Percentiles rank a stretch among this genome's conserved stretches.
phyloP scores from a whole-genome alignment of 2,888 invertebrate genomes.

The Lasioglossum lativentre region DNA sequence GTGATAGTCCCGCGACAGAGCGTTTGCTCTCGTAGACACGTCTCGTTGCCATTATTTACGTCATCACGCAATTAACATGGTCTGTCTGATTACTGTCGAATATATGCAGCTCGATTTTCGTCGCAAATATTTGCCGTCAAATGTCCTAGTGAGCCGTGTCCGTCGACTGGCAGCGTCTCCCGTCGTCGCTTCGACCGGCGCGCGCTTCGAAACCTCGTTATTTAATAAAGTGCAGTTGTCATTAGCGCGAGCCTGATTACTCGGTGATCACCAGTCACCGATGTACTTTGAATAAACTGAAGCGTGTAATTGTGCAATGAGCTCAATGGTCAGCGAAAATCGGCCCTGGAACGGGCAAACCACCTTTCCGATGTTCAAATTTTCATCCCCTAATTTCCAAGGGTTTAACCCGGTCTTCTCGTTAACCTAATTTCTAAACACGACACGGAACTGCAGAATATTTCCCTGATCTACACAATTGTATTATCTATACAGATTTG shows the following conservation, averaged over 20 bases:
- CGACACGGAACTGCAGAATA: neutral
- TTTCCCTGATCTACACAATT: neutral
- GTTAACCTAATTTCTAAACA: neutral
- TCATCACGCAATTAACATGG: conserved; percentile 46
- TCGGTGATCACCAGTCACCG: conserved; percentile 47
- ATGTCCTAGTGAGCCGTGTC: conserved; percentile 39
- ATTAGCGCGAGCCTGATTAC: conserved; percentile 54
- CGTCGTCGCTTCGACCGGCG: neutral
- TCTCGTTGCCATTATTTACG: conserved; percentile 33
- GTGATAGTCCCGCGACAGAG: neutral
- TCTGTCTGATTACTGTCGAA: conserved; percentile 40
- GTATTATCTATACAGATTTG: neutral
- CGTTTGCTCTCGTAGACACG: conserved; percentile 24
- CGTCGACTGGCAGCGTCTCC: conserved; percentile 29
- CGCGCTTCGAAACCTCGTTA: conserved; percentile 24
- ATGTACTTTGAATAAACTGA: conserved; percentile 34
- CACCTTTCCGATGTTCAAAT: neutral
- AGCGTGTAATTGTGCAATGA: conserved; percentile 31
- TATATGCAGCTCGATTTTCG: conserved; percentile 50
- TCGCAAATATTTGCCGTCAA: conserved; percentile 54
- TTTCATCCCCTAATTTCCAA: neutral
- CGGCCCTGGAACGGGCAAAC: neutral
- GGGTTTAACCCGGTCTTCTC: neutral
- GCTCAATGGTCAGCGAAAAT: conserved; percentile 17
- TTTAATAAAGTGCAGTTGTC: conserved; percentile 54